A percentile compares a stretch with the other conserved stretches of the same genome.
Evolutionary conservation across 2,113 vertebrate genomes (phyloP).

Genomic region (Todiramphus chloris): DNA sequence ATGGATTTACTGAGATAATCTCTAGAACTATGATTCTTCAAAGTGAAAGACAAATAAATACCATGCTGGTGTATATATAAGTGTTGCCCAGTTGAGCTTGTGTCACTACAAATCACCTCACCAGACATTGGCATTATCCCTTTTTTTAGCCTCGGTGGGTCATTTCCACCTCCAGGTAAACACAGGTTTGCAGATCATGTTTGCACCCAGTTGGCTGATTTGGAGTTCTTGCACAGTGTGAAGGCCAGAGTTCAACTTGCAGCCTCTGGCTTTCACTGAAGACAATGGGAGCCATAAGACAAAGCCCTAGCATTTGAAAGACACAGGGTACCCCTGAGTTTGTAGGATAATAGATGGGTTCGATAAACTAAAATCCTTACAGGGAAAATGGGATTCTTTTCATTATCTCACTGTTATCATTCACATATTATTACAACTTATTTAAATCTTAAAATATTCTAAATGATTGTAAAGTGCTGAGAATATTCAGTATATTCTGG

Average conservation of each 20-base stretch:
- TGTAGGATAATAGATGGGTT: background rate
- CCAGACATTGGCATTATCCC: background rate
- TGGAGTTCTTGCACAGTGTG: background rate
- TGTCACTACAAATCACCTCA: slow-evolving; percentile 10
- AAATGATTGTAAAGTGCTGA: background rate
- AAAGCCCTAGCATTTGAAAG: background rate
- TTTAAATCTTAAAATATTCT: background rate
- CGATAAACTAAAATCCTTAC: background rate
- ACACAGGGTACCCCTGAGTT: no score
- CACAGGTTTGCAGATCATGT: background rate
- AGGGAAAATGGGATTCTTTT: background rate
- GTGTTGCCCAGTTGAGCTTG: background rate
- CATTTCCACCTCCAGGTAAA: background rate
- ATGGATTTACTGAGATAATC: background rate
- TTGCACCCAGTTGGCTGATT: background rate
- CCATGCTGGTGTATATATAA: background rate
- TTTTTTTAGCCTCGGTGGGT: background rate
- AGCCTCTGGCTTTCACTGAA: background rate
- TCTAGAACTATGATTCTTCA: background rate
- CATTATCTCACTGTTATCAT: background rate
- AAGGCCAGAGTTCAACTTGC: background rate
- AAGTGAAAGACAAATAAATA: slow-evolving; percentile 33
- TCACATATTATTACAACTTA: background rate
- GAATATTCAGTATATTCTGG: background rate
- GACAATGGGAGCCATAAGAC: background rate